Evolutionary conservation across 2,888 invertebrate genomes (phyloP).

Genomic region (Pinctada fucata): DNA sequence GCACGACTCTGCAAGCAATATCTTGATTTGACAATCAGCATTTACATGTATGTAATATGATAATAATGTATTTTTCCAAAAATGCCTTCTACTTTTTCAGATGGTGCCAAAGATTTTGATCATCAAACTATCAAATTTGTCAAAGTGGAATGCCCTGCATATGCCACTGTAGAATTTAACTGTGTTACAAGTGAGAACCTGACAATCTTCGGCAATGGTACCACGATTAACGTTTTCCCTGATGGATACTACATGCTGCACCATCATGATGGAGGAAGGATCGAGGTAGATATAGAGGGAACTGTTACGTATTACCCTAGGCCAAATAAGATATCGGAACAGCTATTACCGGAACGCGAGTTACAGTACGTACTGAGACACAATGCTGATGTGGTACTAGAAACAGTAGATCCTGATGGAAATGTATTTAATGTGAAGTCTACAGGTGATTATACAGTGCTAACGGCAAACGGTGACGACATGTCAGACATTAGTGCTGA

Average conservation of each 20-base stretch:
- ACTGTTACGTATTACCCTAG: conserved; percentile 65
- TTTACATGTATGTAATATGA: too few species aligned
- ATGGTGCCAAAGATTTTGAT: conserved; percentile 52
- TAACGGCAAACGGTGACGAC: conserved; percentile 57
- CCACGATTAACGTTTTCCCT: conserved; percentile 70
- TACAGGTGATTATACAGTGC: conserved; percentile 70
- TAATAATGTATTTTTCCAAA: too few species aligned
- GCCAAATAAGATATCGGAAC: conserved; percentile 64
- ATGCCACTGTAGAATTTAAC: conserved; percentile 75
- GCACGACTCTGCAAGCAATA: too few species aligned
- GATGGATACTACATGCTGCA: conserved; percentile 73
- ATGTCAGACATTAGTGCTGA: conserved; percentile 57
- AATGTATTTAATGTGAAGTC: conserved; percentile 73
- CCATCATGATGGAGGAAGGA: conserved; percentile 68
- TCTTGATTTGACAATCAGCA: too few species aligned
- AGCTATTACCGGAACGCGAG: conserved; percentile 61
- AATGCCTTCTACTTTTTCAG: conserved; percentile 2
- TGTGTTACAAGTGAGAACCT: conserved; percentile 71
- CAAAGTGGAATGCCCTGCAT: conserved; percentile 75
- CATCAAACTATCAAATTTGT: conserved; percentile 68
- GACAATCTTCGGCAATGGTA: conserved; percentile 74
- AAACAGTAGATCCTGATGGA: conserved; percentile 73
- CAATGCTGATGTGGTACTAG: conserved; percentile 69
- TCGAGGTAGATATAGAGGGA: conserved; percentile 69
- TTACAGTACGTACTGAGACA: conserved; percentile 71